Conservation (phyloP, 2,888 invertebrate genomes). For the Dynastes grantii region DNA sequence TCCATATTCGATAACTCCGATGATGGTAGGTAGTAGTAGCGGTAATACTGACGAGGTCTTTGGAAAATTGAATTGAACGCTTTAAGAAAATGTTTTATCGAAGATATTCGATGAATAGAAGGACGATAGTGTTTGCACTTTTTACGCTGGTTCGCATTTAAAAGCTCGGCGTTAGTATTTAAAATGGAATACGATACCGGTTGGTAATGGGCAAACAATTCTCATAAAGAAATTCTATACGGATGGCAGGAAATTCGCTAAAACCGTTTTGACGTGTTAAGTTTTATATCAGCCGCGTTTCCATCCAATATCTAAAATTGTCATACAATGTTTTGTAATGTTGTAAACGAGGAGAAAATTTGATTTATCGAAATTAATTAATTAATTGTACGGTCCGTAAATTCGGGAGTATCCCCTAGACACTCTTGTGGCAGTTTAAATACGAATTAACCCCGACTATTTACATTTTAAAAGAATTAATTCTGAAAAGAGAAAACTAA, state of each 20-base stretch:
- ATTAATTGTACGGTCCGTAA: no score
- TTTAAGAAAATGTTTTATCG: background rate
- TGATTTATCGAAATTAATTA: no score
- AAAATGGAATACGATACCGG: slow-evolving; percentile 59
- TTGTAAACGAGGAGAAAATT: no score
- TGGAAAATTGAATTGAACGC: background rate
- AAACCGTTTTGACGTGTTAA: slow-evolving; percentile 40
- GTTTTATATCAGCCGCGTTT: background rate
- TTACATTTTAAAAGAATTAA: no score
- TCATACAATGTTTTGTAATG: no score
- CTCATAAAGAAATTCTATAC: slow-evolving; percentile 58
- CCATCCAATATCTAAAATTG: no score
- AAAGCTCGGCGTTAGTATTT: slow-evolving; percentile 35
- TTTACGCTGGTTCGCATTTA: slow-evolving; percentile 24
- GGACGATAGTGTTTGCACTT: background rate
- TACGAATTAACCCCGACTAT: no score
- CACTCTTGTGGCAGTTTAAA: no score
- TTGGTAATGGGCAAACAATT: slow-evolving; percentile 61
- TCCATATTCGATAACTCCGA: slow-evolving; percentile 39
- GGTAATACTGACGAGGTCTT: background rate
- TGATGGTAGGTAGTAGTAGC: background rate
- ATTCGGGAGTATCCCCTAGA: no score
- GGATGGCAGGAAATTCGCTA: slow-evolving; percentile 41
- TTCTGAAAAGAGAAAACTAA: no score
- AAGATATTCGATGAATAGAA: background rate